These are phyloP conservation scores for Galago senegalensis DNA, from an alignment of 2,797 vertebrate genomes.

Conservation along the genomic window DNA sequence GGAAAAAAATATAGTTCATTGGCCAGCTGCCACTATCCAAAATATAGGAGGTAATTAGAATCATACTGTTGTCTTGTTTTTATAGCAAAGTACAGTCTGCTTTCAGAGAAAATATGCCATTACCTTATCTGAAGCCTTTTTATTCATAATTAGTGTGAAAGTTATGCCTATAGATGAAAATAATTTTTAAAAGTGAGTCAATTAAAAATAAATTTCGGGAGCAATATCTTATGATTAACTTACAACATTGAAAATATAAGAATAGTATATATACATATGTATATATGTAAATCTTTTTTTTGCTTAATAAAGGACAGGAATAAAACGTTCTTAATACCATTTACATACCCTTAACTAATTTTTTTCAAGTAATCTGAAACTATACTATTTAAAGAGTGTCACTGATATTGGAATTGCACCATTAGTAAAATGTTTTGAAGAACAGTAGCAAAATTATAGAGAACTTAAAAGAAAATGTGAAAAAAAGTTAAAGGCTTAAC, in stretches of 20 bases:
- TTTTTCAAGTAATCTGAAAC: not conserved
- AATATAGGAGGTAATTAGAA: conserved; percentile 87
- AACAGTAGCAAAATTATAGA: not conserved
- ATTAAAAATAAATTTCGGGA: conserved; percentile 78
- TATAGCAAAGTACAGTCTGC: conserved; percentile 83
- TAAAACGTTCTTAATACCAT: not conserved
- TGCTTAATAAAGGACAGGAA: conserved; percentile 1
- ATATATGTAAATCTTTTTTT: not conserved
- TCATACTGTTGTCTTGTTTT: conserved; percentile 80
- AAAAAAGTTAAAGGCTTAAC: not conserved
- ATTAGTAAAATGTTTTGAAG: not conserved
- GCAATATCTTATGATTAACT: conserved; percentile 74
- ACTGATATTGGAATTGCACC: not conserved
- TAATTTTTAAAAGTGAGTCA: conserved; percentile 81
- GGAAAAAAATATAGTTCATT: conserved; percentile 82
- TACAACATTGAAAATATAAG: conserved; percentile 22
- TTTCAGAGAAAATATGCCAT: conserved; percentile 76
- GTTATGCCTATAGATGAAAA: conserved; percentile 80
- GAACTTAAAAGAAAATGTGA: conserved; percentile 21
- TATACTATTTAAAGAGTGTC: not conserved
- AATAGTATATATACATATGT: not conserved
- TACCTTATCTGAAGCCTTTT: conserved; percentile 83
- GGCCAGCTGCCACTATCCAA: conserved; percentile 86
- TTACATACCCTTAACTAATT: not conserved
- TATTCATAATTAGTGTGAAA: conserved; percentile 81